Conservation (phyloP, 1,140 invertebrate species). For the Vollenhovia emeryi region DNA sequence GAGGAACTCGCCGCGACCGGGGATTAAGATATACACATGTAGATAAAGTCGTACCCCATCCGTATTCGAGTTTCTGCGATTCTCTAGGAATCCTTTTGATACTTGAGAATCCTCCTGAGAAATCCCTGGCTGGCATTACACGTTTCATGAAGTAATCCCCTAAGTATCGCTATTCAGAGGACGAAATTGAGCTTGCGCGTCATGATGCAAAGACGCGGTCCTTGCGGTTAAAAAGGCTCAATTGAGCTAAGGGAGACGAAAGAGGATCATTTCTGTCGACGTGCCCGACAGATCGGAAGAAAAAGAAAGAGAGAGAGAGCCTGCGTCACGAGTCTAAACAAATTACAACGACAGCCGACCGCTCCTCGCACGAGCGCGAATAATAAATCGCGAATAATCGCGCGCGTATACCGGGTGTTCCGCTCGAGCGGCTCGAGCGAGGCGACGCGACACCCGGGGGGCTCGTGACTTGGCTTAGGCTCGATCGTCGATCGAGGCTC, state of each 20-base stretch:
- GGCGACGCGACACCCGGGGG: constrained; percentile 17
- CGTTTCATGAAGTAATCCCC: constrained; percentile 62
- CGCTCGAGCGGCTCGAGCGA: background rate
- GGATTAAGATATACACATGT: constrained; percentile 73
- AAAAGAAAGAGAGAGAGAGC: constrained; percentile 5
- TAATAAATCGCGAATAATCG: constrained; percentile 54
- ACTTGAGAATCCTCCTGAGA: constrained; percentile 68
- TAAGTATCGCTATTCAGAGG: constrained; percentile 58
- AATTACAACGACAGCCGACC: constrained; percentile 36
- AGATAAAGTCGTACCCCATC: constrained; percentile 66
- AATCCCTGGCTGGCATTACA: constrained; percentile 51
- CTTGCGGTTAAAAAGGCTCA: constrained; percentile 56
- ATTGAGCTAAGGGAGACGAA: constrained; percentile 48
- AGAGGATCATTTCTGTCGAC: constrained; percentile 53
- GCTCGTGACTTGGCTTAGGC: constrained; percentile 65
- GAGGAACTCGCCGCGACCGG: constrained; percentile 68
- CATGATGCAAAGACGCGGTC: background rate
- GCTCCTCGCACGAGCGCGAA: constrained; percentile 56
- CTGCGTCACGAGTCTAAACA: constrained; percentile 46
- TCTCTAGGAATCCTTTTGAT: constrained; percentile 68
- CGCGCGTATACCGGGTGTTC: constrained; percentile 44
- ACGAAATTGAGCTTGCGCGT: constrained; percentile 60
- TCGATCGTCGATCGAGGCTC: constrained; percentile 73
- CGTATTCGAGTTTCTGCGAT: constrained; percentile 66
- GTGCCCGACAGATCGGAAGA: constrained; percentile 4